phyloP scores from a whole-genome alignment of 2,797 vertebrate genomes.

The Yasuhikotakia modesta region DNA sequence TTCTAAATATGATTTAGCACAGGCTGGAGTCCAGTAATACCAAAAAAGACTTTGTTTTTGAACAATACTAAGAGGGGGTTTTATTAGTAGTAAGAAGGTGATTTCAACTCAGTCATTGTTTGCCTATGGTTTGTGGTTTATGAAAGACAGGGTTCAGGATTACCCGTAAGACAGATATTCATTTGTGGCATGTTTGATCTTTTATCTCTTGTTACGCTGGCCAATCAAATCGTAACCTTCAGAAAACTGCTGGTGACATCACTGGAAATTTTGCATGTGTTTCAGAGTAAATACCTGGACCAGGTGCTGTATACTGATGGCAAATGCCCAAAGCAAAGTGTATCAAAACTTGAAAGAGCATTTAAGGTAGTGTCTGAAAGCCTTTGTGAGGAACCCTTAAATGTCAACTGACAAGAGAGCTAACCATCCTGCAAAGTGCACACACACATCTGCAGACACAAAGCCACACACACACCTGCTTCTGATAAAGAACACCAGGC shows the following conservation, averaged over 20 bases:
- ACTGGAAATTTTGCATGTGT: conserved; percentile 33
- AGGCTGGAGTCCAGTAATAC: not conserved
- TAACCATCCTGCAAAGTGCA: conserved; percentile 18
- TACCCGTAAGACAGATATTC: conserved; percentile 30
- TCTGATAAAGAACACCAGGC: conserved; percentile 22
- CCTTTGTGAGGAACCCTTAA: conserved; percentile 33
- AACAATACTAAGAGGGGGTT: not conserved
- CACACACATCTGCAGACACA: conserved; percentile 44
- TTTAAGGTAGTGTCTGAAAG: conserved; percentile 44
- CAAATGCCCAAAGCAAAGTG: conserved; percentile 41
- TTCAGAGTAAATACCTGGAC: conserved; percentile 18
- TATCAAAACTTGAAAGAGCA: conserved; percentile 47
- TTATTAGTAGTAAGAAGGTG: not conserved
- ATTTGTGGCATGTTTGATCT: conserved; percentile 28
- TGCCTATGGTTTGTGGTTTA: conserved; percentile 28
- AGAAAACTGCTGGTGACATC: conserved; percentile 9
- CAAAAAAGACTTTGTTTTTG: not conserved
- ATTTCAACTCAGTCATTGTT: not conserved
- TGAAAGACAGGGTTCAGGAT: conserved; percentile 4
- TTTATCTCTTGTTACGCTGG: conserved; percentile 1
- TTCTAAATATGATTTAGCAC: not conserved
- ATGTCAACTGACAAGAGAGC: conserved; percentile 33
- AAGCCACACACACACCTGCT: conserved; percentile 50
- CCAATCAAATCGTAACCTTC: not conserved
- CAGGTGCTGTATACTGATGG: conserved; percentile 39